Conservation (phyloP, 2,113 vertebrate genomes). For the Pelusios castaneus region DNA sequence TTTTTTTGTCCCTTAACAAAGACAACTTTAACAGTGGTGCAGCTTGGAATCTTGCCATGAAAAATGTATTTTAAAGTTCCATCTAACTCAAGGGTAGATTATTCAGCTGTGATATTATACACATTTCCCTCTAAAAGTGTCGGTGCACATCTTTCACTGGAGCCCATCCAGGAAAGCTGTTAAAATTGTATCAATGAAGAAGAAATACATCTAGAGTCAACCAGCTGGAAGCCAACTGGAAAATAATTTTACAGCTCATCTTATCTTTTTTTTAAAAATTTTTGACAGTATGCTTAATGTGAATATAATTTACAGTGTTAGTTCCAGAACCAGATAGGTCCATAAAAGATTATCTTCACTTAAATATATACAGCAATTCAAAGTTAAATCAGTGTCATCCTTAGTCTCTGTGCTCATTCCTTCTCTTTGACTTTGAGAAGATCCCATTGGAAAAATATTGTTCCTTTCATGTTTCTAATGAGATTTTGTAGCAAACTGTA, state of each 20-base stretch:
- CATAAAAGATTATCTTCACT: background rate
- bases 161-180: background rate
- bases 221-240: constrained; percentile 34
- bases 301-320: background rate
- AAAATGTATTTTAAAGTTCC: background rate
- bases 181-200: constrained; percentile 35
- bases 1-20: background rate
- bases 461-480: background rate
- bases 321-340: background rate
- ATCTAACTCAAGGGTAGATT: background rate
- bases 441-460: background rate
- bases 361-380: background rate
- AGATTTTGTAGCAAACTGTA: background rate
- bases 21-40: background rate
- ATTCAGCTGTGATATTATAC: background rate
- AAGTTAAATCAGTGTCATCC: background rate
- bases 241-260: background rate
- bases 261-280: constrained; percentile 20
- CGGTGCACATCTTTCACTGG: constrained; percentile 1
- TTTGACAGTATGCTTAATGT: constrained; percentile 7
- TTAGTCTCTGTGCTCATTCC: background rate
- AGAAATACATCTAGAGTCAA: background rate
- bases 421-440: constrained; percentile 3
- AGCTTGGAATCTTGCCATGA: background rate
- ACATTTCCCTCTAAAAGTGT: constrained; percentile 23